These are phyloP conservation scores for Hippocampus guttulatus DNA, from an alignment of 2,113 vertebrate genomes.

Conservation along the genomic window DNA sequence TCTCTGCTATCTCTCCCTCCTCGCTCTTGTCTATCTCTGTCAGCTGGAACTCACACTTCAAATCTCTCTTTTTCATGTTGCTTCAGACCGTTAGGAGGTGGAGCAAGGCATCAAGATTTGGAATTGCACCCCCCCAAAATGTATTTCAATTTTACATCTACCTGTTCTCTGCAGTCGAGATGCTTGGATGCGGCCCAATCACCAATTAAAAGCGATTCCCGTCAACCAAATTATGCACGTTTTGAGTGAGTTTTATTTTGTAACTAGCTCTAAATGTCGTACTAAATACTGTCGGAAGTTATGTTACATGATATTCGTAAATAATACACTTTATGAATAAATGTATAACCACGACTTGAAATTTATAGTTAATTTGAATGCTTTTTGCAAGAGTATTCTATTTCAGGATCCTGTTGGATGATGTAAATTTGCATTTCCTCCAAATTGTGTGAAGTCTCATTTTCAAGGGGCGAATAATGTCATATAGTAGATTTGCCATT, in stretches of 20 bases:
- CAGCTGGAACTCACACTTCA: slow-evolving; percentile 61
- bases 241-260: neutral
- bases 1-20: slow-evolving; percentile 58
- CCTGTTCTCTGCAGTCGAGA: slow-evolving; percentile 30
- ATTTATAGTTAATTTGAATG: neutral
- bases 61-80: slow-evolving; percentile 65
- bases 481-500: no score
- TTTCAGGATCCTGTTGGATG: neutral
- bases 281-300: neutral
- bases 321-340: neutral
- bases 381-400: neutral
- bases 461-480: no score
- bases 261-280: neutral
- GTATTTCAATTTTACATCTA: slow-evolving; percentile 17
- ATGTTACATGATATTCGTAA: neutral
- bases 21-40: slow-evolving; percentile 65
- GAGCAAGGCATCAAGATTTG: slow-evolving; percentile 30
- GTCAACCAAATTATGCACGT: neutral
- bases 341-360: no score
- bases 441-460: neutral
- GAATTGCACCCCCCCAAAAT: neutral
- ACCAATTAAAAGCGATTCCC: neutral
- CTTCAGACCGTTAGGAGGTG: slow-evolving; percentile 67
- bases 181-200: neutral
- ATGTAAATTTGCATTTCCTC: neutral